Evolutionary conservation across 1,140 invertebrate genomes (phyloP).

Genomic region (Solenopsis invicta): DNA sequence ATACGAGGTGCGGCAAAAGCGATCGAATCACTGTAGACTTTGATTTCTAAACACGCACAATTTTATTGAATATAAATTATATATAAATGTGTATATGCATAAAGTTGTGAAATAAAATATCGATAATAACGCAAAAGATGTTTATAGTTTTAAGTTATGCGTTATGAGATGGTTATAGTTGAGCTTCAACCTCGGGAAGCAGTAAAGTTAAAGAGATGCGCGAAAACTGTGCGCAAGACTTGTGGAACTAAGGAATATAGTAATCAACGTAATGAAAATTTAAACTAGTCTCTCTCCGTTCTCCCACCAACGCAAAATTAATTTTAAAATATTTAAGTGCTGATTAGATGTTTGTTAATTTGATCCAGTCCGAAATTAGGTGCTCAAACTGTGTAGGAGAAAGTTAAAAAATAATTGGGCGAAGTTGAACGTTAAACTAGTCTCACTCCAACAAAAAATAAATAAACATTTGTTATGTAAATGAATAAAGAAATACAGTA

Average conservation of each 20-base stretch:
- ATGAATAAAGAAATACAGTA: too few relatives aligned
- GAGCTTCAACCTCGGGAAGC: not conserved
- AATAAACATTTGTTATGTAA: too few relatives aligned
- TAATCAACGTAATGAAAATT: not conserved
- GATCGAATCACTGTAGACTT: not conserved
- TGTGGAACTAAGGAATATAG: not conserved
- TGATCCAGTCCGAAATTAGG: too few relatives aligned
- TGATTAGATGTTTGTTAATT: too few relatives aligned
- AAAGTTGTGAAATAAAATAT: slow-evolving; percentile 8
- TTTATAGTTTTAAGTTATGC: not conserved
- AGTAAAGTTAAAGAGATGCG: not conserved
- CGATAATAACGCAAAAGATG: not conserved
- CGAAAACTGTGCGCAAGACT: not conserved
- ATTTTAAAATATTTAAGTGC: too few relatives aligned
- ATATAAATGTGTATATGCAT: not conserved
- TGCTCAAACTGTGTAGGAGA: too few relatives aligned
- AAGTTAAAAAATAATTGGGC: too few relatives aligned
- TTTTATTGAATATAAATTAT: slow-evolving; percentile 24
- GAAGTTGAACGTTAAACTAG: too few relatives aligned
- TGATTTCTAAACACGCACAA: slow-evolving; percentile 8
- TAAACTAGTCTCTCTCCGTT: too few relatives aligned
- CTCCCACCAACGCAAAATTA: too few relatives aligned
- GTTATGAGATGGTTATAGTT: too few relatives aligned
- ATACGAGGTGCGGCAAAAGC: slow-evolving; percentile 9
- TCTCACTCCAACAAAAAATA: too few relatives aligned